These are phyloP conservation scores for Electrophaes corylata DNA, from an alignment of 2,888 invertebrate species.

Conservation along the genomic window DNA sequence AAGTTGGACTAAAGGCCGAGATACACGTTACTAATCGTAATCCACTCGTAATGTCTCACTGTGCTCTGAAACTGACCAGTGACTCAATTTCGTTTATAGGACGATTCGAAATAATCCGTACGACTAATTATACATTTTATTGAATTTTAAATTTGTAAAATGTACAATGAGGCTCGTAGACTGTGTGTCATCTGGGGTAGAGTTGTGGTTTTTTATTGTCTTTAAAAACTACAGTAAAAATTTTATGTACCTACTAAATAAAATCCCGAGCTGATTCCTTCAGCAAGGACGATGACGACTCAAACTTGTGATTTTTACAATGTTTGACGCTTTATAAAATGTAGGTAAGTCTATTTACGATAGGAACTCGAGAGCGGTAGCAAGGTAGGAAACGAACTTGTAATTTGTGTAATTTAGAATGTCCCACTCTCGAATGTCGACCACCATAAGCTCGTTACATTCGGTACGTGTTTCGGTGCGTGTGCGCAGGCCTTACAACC, in stretches of 20 bases:
- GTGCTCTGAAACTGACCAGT: no score
- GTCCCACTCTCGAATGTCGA: not conserved
- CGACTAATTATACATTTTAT: no score
- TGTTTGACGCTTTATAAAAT: not conserved
- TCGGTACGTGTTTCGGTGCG: constrained; percentile 17
- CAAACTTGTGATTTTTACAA: no score
- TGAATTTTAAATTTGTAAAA: no score
- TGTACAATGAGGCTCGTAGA: no score
- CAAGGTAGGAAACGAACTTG: not conserved
- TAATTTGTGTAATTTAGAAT: constrained; percentile 2
- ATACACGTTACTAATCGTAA: constrained; percentile 1
- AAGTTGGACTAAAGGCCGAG: constrained; percentile 27
- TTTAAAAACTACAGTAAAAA: no score
- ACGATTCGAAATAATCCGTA: not conserved
- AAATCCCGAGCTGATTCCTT: no score
- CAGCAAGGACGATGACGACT: no score
- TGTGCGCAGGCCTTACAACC: constrained; percentile 32
- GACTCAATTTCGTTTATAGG: no score
- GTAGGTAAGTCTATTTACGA: not conserved
- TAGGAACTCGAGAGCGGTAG: not conserved
- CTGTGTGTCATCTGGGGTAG: no score
- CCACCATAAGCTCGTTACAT: not conserved
- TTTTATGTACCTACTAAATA: no score
- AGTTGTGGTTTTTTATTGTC: no score
- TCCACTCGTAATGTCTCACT: not conserved